Base-by-base conservation (phyloP, 1,140 invertebrate genomes). In the Asbolus verrucosus region DNA sequence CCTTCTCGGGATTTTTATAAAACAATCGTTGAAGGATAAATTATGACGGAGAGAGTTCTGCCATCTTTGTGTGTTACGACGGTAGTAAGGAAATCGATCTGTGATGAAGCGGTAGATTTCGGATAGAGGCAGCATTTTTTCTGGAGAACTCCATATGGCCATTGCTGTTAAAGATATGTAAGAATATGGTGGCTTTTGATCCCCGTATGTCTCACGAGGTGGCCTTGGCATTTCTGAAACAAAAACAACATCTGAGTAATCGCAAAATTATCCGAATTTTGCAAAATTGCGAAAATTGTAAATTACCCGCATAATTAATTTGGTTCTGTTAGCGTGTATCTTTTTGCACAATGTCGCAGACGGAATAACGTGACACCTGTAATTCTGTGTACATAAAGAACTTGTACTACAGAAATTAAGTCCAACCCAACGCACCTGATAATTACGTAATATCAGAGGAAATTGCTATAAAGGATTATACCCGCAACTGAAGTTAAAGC, bases 141-240 rank as follows among this genome's bases (percentile, higher is more conserved):
- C 94, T 11, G 91, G 89, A 1, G 93, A 96, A 72, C 90, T 92
- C 90, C 95, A 95, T 72, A 98, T 98, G 8, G 96, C 96, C 96
- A 98, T 98, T 15, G 96, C 96, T 9, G 96, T 98, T 54, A 98
- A 83, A 0, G 95, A 96, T 70, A 98, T 98, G 81, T 98, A 98
- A 0, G 95, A 98, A 81, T 97, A 98, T 0, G 96, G 96, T 38
- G 96, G 96, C 80, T 98, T 98, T 78, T 96, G 94, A 80, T 95
- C 94, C 77, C 94, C 94, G 81, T 96, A 97, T 13, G 92, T 93
- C 83, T 95, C 94, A 76, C 94, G 87, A 78, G 92, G 92, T 50
- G 94, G 95, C 78, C 94, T 88, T 77, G 94, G 94, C 95, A 97
- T 97, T 59, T 74, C 83, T 41, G 21, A 8, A 63, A 38, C 39